phyloP scores from a whole-genome alignment of 2,888 invertebrate species.

The Melanophora roralis region DNA sequence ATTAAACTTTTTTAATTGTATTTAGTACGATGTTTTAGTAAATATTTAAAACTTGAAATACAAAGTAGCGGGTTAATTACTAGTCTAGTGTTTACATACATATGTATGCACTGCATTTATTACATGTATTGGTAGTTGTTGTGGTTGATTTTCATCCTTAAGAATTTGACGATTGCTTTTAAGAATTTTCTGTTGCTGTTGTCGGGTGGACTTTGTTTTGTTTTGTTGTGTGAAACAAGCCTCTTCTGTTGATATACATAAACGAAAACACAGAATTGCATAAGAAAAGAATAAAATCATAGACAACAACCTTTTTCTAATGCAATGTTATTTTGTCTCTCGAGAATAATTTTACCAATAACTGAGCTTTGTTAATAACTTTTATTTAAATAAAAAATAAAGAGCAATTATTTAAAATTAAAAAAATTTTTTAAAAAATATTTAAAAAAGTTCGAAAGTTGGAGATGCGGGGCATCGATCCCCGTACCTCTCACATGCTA shows the following conservation, averaged over 20 bases:
- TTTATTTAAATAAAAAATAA: not conserved
- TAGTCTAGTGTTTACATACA: too few relatives aligned
- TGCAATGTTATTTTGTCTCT: not conserved
- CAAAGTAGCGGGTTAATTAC: too few relatives aligned
- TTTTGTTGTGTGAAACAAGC: constrained; percentile 15
- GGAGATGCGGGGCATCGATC: constrained; percentile 77
- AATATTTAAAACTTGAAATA: too few relatives aligned
- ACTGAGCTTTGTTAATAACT: too few relatives aligned
- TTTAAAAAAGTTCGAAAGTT: constrained; percentile 47
- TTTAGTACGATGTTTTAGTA: too few relatives aligned
- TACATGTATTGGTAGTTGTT: not conserved
- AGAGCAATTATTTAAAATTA: not conserved
- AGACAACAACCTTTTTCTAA: not conserved
- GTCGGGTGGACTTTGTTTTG: not conserved
- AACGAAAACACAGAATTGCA: not conserved
- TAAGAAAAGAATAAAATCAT: not conserved
- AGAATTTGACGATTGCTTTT: not conserved
- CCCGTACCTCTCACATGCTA: constrained; percentile 75
- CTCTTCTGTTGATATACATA: not conserved
- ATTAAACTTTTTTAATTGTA: too few relatives aligned
- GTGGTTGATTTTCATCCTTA: not conserved
- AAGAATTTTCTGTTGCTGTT: not conserved
- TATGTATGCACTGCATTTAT: too few relatives aligned
- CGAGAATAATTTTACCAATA: too few relatives aligned
- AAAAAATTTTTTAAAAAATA: not conserved